Evolutionary conservation across 37 sponge, comb jelly and placozoan species (phyloP), one percentile per base, ranked within the genome.

Genomic region (Spongia lamella): DNA sequence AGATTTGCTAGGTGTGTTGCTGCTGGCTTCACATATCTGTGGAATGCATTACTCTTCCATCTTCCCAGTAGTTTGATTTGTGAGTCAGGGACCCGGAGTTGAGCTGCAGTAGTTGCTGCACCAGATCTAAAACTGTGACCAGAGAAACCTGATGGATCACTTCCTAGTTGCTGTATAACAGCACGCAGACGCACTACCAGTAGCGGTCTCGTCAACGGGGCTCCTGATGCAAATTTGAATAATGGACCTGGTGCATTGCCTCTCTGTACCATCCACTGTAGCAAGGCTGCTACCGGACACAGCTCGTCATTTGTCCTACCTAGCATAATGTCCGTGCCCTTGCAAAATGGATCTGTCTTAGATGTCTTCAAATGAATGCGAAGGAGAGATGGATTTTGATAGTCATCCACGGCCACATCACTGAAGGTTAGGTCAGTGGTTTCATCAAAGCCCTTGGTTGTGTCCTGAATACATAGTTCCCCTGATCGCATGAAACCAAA

Each of bases 401-500:
- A 7, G 25, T 33, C 68, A 21, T 68, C 38, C 22, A 66, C 38
- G 13, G 67, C 43, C 19, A 68, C 51, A 29, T 43, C 68, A 20
- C 40, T n/a, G n/a, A n/a, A n/a, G n/a, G n/a, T n/a, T n/a, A n/a
- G n/a, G n/a, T n/a, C n/a, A n/a, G n/a, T n/a, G n/a, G n/a, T n/a
- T n/a, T n/a, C n/a, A n/a, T n/a, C n/a, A n/a, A n/a, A n/a, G n/a
- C n/a, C n/a, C n/a, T n/a, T n/a, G n/a, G n/a, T n/a, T n/a, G n/a
- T n/a, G n/a, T n/a, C n/a, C n/a, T n/a, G n/a, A n/a, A n/a, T n/a
- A n/a, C n/a, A n/a, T n/a, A 73, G 9, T 25, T 73, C 74, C 38
- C 74, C 58, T 27, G 59, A 15, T 16, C 64, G 63, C n/a, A 76
- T 17, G 30, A 76, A 76, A 17, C 77, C 63, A 43, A 39, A 50